Conservation (phyloP, 2,797 vertebrate species). For the Linurgus olivaceus region DNA sequence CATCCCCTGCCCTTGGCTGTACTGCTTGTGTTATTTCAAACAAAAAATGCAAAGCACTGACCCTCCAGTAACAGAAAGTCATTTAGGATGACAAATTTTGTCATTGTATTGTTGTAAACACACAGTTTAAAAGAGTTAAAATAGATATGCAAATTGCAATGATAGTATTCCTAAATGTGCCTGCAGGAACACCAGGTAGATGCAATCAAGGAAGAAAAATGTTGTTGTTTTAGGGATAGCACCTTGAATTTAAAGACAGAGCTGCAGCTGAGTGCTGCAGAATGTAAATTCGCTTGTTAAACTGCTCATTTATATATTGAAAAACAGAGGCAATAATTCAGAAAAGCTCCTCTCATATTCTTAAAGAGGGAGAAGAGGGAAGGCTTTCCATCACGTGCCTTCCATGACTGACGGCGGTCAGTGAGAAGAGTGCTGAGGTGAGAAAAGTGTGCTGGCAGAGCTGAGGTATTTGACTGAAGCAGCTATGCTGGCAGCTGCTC, state of each 20-base stretch:
- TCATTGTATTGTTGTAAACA: background rate
- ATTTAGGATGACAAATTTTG: conserved; percentile 28
- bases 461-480: background rate
- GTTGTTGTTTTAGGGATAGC: background rate
- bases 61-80: background rate
- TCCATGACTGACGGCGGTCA: accelerated
- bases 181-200: conserved; percentile 20
- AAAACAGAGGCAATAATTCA: background rate
- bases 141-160: background rate
- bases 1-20: conserved; percentile 5
- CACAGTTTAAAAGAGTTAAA: conserved; percentile 38
- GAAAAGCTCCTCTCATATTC: background rate
- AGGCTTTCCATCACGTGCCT: background rate
- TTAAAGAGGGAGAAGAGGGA: background rate
- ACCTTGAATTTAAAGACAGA: conserved; percentile 28
- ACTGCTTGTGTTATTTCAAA: conserved; percentile 16
- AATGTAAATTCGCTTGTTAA: conserved; percentile 24
- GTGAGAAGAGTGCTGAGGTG: background rate
- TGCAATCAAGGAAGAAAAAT: conserved; percentile 36
- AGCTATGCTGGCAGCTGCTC: background rate
- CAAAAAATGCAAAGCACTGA: background rate
- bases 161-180: background rate
- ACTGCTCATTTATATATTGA: background rate
- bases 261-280: background rate
- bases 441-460: background rate